Conservation (phyloP, 2,113 vertebrate species). For the Accipiter virgatus region DNA sequence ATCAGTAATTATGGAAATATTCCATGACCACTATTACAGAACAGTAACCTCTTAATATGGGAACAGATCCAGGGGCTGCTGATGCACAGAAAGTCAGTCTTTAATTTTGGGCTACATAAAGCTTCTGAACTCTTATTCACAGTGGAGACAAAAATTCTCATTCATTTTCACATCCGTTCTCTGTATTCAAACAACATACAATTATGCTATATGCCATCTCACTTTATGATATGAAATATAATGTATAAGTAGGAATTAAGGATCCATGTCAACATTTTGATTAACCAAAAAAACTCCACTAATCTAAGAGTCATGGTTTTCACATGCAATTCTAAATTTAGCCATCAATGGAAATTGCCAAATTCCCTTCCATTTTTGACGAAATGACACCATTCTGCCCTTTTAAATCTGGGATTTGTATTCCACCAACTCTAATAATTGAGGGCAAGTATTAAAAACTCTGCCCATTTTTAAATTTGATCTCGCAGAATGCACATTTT, state of each 20-base stretch:
- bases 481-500: background rate
- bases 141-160: background rate
- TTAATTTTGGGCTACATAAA: background rate
- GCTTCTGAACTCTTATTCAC: background rate
- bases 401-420: background rate
- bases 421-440: background rate
- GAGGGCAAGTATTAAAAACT: background rate
- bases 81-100: background rate
- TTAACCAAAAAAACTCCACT: background rate
- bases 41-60: background rate
- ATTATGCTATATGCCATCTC: background rate
- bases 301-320: background rate
- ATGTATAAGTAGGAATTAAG: background rate
- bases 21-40: background rate
- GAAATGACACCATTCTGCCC: background rate
- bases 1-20: background rate
- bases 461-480: background rate
- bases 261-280: background rate
- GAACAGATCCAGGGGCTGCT: background rate
- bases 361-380: background rate
- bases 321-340: background rate
- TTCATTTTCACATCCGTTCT: background rate
- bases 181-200: background rate
- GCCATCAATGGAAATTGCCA: background rate
- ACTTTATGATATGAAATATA: background rate